These are phyloP conservation scores for Drosophila melanocephala DNA, from an alignment of 2,888 invertebrate genomes.

Conservation along the genomic window DNA sequence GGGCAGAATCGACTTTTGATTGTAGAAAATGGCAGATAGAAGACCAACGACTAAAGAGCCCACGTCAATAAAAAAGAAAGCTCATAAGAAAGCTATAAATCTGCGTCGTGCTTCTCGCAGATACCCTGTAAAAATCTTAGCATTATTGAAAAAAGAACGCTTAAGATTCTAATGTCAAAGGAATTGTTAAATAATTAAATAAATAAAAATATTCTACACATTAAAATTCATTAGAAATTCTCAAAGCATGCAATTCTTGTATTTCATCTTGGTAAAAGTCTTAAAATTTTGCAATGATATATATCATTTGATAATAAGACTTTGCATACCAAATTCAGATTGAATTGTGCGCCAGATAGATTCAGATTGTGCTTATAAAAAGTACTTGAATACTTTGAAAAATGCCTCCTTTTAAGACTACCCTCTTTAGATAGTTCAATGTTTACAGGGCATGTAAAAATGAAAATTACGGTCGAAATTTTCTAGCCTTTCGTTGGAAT, in stretches of 20 bases:
- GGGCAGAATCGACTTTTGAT: constrained; percentile 10
- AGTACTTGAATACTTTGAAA: background rate
- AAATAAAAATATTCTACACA: background rate
- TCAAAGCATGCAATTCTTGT: background rate
- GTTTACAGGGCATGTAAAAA: background rate
- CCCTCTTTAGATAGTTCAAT: accelerated
- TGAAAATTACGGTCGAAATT: constrained; percentile 38
- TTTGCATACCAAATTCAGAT: background rate
- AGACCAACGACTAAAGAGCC: constrained; percentile 28
- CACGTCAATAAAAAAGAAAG: constrained; percentile 2
- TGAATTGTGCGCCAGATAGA: background rate
- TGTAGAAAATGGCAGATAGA: constrained; percentile 6
- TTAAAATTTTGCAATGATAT: background rate
- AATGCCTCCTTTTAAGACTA: background rate
- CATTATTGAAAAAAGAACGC: background rate
- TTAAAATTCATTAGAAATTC: too few species aligned
- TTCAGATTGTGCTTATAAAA: background rate
- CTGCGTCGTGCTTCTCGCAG: background rate
- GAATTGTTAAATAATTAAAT: background rate
- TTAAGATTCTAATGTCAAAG: accelerated
- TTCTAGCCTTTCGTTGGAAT: constrained; percentile 21
- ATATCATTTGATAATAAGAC: background rate
- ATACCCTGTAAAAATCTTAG: constrained; percentile 8
- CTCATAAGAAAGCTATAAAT: background rate
- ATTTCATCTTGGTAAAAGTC: background rate